Percentiles rank a stretch among this genome's conserved stretches.
phyloP scores from a whole-genome alignment of 2,797 vertebrate species.

The Tragelaphus eurycerus region DNA sequence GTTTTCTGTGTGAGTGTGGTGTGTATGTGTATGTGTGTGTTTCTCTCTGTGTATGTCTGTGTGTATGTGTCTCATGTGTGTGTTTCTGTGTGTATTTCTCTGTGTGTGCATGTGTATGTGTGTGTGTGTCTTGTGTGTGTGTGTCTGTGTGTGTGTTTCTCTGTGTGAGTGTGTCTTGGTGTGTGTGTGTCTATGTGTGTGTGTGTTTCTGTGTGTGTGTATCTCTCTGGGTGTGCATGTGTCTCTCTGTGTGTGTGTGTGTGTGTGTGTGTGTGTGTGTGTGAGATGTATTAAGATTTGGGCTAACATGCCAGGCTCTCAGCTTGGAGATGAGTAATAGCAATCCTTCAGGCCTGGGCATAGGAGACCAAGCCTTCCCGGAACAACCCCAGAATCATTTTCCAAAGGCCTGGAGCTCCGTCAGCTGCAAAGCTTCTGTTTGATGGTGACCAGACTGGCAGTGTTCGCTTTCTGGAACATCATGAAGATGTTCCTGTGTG shows the following conservation, averaged over 20 bases:
- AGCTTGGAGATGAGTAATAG: fast-evolving
- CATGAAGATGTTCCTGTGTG: neutral
- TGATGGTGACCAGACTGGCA: neutral
- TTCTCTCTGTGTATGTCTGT: no score
- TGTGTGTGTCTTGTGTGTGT: fast-evolving
- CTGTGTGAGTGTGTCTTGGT: fast-evolving
- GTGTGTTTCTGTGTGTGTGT: no score
- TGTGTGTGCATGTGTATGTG: no score
- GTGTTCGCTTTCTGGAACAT: neutral
- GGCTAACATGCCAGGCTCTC: fast-evolving
- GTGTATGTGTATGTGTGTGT: no score
- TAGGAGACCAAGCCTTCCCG: neutral
- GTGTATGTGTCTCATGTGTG: no score
- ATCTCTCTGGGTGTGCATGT: neutral
- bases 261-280: neutral
- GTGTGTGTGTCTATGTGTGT: fast-evolving
- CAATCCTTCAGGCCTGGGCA: no score
- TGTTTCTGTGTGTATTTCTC: no score
- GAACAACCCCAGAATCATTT: fast-evolving
- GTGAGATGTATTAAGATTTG: fast-evolving
- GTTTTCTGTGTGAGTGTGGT: neutral
- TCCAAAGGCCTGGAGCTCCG: neutral
- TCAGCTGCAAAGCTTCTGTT: neutral
- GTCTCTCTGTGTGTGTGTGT: neutral
- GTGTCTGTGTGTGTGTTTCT: fast-evolving